Conservation (phyloP, 2,113 vertebrate genomes). For the Cochlearius cochlearius region DNA sequence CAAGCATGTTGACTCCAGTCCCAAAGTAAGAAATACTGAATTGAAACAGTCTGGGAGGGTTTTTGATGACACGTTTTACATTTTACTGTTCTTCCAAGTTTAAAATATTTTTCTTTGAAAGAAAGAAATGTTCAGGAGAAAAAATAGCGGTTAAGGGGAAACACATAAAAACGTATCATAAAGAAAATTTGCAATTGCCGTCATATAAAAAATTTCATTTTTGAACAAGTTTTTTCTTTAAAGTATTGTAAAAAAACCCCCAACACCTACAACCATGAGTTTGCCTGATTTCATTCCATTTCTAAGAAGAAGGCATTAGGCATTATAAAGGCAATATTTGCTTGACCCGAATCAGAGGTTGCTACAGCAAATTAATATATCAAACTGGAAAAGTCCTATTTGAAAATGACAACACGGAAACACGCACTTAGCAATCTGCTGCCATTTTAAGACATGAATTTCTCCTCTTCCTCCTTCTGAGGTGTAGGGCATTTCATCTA, state of each 20-base stretch:
- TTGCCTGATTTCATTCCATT: neutral
- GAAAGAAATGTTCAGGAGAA: neutral
- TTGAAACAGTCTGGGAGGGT: neutral
- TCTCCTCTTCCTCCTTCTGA: neutral
- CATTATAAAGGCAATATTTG: neutral
- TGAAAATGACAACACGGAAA: neutral
- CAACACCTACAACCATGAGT: neutral
- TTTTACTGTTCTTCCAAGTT: neutral
- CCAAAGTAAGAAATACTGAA: neutral
- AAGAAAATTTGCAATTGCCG: neutral
- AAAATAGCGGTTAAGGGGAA: neutral
- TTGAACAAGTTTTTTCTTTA: neutral
- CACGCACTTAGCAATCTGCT: neutral
- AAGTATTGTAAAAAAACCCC: neutral
- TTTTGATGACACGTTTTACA: conserved; percentile 8
- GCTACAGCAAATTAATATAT: neutral
- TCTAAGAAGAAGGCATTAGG: neutral
- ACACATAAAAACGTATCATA: neutral
- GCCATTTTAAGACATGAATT: neutral
- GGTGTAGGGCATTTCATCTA: neutral
- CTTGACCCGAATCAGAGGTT: neutral
- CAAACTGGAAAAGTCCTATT: neutral
- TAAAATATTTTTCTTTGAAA: conserved; percentile 22
- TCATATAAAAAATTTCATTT: neutral
- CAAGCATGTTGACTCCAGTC: neutral